These are phyloP conservation scores for Rhombomys opimus DNA, from an alignment of 2,113 vertebrate species.

Conservation along the genomic window DNA sequence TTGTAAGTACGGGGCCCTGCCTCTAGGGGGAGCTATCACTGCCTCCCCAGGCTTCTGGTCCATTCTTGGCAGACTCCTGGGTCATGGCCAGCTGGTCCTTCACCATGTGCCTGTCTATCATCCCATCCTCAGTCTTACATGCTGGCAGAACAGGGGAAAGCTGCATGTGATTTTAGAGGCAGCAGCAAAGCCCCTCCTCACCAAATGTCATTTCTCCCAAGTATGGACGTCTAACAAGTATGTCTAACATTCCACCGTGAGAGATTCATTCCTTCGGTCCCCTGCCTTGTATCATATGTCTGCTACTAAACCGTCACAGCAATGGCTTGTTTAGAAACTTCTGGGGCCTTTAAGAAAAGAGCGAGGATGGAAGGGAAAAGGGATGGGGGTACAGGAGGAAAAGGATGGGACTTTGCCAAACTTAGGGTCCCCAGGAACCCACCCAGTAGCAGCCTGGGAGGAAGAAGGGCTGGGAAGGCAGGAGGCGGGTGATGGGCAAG, in stretches of 20 bases:
- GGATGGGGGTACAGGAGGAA: neutral
- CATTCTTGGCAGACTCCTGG: neutral
- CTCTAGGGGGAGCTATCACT: neutral
- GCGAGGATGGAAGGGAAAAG: neutral
- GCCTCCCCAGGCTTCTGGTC: neutral
- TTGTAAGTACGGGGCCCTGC: neutral
- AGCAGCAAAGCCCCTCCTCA: neutral
- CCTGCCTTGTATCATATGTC: neutral
- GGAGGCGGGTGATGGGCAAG: neutral
- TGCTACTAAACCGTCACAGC: neutral
- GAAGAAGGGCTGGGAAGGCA: accelerated
- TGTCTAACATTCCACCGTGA: neutral
- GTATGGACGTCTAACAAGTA: neutral
- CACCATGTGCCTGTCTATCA: neutral
- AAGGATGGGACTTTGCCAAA: neutral
- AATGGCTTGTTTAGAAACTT: neutral
- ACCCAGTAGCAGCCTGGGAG: neutral
- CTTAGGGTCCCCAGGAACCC: neutral
- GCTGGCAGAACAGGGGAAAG: neutral
- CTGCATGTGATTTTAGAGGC: neutral
- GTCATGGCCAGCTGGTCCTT: neutral
- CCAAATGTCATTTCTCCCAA: neutral
- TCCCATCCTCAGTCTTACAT: neutral
- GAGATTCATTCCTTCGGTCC: neutral
- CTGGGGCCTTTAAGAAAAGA: neutral